Evolutionary conservation across 2,888 invertebrate species (phyloP).

Genomic region (Pycnomerus fuliginosus): DNA sequence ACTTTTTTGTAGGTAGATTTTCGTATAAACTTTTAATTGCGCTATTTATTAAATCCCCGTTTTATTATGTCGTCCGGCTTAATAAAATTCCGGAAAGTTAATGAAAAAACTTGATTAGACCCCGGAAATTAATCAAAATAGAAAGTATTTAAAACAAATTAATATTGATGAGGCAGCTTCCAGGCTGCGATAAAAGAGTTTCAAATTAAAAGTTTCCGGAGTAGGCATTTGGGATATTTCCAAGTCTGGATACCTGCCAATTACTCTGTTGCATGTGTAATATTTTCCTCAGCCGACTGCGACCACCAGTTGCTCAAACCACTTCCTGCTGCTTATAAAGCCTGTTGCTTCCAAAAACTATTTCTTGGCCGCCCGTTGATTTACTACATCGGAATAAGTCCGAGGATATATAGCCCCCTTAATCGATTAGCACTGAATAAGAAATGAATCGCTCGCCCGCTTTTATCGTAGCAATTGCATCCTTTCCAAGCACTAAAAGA

Average conservation of each 20-base stretch:
- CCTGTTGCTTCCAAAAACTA: slow-evolving; percentile 43
- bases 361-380: slow-evolving; percentile 41
- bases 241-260: slow-evolving; percentile 47
- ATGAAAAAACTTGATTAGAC: slow-evolving; percentile 7
- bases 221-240: slow-evolving; percentile 5
- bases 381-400: slow-evolving; percentile 32
- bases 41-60: background rate
- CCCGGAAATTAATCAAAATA: slow-evolving; percentile 14
- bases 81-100: background rate
- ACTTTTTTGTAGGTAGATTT: slow-evolving; percentile 3
- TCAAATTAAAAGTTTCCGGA: slow-evolving; percentile 11
- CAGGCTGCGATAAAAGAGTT: slow-evolving; percentile 2
- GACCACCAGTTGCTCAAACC: slow-evolving; percentile 37
- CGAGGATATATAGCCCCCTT: slow-evolving; percentile 18
- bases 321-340: slow-evolving; percentile 24
- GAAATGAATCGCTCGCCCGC: slow-evolving; percentile 33
- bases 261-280: slow-evolving; percentile 52
- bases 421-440: slow-evolving; percentile 44
- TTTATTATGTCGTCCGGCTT: background rate
- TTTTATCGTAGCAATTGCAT: too few species aligned
- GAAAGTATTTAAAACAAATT: slow-evolving; percentile 23
- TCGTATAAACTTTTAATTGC: slow-evolving; percentile 6
- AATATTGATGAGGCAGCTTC: slow-evolving; percentile 17
- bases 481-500: too few species aligned
- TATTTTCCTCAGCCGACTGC: slow-evolving; percentile 42